Conservation (phyloP, 2,113 vertebrate genomes). For the Pseudopipra pipra region DNA sequence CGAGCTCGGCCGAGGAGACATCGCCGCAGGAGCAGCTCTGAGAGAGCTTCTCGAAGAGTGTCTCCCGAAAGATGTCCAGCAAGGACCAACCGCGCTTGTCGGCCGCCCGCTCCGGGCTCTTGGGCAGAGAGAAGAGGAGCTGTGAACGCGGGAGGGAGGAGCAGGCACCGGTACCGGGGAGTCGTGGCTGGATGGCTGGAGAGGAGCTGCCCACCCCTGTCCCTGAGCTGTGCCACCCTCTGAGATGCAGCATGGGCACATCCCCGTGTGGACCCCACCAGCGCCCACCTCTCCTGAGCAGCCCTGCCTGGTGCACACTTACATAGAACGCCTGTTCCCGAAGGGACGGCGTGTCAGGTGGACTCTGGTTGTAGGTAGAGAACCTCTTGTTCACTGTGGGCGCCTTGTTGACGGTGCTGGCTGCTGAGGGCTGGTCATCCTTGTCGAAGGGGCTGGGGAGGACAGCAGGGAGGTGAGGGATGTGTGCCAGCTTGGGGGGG, state of each 20-base stretch:
- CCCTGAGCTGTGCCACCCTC: neutral
- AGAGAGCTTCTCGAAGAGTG: slow-evolving; percentile 75
- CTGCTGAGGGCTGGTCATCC: slow-evolving; percentile 86
- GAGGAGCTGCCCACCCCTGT: neutral
- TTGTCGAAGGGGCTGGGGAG: slow-evolving; percentile 91
- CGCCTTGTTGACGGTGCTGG: slow-evolving; percentile 87
- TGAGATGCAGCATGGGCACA: neutral
- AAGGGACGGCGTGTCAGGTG: slow-evolving; percentile 89
- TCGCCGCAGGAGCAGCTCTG: slow-evolving; percentile 81
- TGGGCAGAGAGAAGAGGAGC: slow-evolving; percentile 62
- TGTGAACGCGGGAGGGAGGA: neutral
- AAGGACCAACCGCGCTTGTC: slow-evolving; percentile 78
- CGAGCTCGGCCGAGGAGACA: slow-evolving; percentile 70
- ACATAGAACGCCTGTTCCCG: slow-evolving; percentile 98
- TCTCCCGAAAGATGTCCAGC: slow-evolving; percentile 83
- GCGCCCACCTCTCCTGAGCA: neutral
- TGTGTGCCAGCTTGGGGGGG: accelerated
- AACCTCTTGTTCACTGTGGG: slow-evolving; percentile 91
- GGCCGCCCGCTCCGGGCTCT: slow-evolving; percentile 48
- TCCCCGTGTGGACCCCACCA: neutral
- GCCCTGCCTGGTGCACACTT: slow-evolving; percentile 64
- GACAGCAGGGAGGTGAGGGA: neutral
- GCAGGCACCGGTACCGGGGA: neutral
- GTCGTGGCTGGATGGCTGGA: neutral
- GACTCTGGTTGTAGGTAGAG: slow-evolving; percentile 93